phyloP scores from a whole-genome alignment of 2,888 invertebrate genomes.

The Tineola bisselliella region DNA sequence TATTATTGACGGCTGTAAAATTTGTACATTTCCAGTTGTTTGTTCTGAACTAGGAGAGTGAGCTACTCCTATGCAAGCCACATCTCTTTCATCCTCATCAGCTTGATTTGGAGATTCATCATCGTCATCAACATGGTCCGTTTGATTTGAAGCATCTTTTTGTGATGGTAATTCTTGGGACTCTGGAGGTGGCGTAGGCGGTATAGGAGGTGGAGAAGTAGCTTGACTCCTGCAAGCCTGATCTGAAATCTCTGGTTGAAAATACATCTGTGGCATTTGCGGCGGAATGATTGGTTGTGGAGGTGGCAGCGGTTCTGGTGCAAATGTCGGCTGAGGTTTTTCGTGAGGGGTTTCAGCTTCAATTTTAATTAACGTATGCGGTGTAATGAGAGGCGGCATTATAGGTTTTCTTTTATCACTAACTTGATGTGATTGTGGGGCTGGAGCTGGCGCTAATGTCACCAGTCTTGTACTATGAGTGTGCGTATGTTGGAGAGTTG shows the following conservation, averaged over 20 bases:
- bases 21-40: conserved; percentile 31
- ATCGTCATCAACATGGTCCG: conserved; percentile 78
- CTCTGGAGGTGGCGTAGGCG: conserved; percentile 41
- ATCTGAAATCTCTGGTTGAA: conserved; percentile 57
- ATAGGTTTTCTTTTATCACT: conserved; percentile 56
- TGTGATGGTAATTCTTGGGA: conserved; percentile 72
- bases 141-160: conserved; percentile 84
- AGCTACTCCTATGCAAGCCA: conserved; percentile 59
- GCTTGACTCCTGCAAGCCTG: conserved; percentile 64
- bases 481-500: conserved; percentile 74
- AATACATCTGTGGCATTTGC: conserved; percentile 68
- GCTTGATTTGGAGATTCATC: conserved; percentile 60
- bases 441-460: conserved; percentile 70
- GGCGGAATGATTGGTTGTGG: conserved; percentile 58
- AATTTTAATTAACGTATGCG: conserved; percentile 73
- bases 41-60: conserved; percentile 32
- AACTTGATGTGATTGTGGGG: conserved; percentile 40
- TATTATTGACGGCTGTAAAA: conserved; percentile 31
- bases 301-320: conserved; percentile 55
- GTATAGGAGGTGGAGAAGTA: conserved; percentile 72
- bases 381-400: conserved; percentile 55
- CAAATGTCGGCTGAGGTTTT: conserved; percentile 48
- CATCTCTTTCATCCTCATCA: conserved; percentile 54
- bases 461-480: conserved; percentile 75
- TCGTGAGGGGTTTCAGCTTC: conserved; percentile 72